Percentiles rank a stretch among this genome's conserved stretches.
Evolutionary conservation across 2,888 invertebrate species (phyloP).

Genomic region (Frankliniella fusca): DNA sequence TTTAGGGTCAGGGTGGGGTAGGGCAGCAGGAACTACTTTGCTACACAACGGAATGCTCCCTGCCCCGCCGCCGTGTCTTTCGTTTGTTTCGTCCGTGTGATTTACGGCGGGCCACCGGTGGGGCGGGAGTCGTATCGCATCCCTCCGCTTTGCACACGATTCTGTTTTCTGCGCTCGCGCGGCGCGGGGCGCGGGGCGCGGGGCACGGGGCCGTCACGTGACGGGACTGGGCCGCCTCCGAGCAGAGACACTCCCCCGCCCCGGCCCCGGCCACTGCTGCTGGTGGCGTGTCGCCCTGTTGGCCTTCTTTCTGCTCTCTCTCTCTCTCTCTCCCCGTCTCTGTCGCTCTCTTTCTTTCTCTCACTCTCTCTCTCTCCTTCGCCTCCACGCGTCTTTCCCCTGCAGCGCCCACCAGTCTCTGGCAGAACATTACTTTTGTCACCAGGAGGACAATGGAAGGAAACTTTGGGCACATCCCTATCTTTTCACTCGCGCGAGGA

Average conservation of each 20-base stretch:
- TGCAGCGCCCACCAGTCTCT: background rate
- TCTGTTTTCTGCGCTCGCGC: background rate
- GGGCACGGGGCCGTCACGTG: background rate
- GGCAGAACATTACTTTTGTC: slow-evolving; percentile 26
- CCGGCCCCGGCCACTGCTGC: background rate
- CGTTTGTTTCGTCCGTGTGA: slow-evolving; percentile 19
- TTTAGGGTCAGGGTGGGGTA: background rate
- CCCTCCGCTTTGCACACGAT: slow-evolving; percentile 5
- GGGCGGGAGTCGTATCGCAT: background rate
- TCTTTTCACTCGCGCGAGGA: slow-evolving; percentile 1
- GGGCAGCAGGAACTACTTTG: background rate
- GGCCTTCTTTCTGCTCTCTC: background rate
- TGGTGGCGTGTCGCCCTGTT: too few relatives aligned
- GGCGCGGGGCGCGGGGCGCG: background rate
- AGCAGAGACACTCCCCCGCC: background rate
- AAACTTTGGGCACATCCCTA: slow-evolving; percentile 24
- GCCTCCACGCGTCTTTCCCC: background rate
- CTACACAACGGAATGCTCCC: slow-evolving; percentile 6
- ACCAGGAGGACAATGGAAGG: slow-evolving; percentile 22
- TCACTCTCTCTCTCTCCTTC: background rate
- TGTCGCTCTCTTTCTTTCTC: background rate
- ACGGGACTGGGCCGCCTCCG: background rate
- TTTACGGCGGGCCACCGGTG: background rate
- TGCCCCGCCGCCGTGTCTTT: background rate
- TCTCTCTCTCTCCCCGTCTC: background rate